Conservation (phyloP, 2,797 vertebrate species). For the Karalla daura region DNA sequence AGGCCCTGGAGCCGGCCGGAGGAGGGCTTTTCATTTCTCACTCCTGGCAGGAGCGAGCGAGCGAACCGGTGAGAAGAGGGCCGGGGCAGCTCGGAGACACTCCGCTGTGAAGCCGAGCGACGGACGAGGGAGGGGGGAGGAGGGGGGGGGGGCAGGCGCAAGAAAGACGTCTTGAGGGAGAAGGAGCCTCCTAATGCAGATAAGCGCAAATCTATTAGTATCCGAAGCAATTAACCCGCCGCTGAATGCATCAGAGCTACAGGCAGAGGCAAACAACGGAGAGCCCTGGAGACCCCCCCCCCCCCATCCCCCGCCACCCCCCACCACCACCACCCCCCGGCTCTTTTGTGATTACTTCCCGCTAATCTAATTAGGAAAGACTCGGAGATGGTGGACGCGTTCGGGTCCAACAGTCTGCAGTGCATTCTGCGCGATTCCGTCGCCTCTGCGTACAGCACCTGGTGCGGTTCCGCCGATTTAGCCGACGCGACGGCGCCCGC, state of each 20-base stretch:
- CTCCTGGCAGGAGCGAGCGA: conserved; percentile 38
- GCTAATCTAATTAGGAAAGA: conserved; percentile 55
- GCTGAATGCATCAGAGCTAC: conserved; percentile 48
- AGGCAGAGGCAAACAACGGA: conserved; percentile 41
- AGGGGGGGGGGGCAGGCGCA: conserved; percentile 48
- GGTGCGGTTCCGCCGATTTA: conserved; percentile 1
- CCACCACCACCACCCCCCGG: too few relatives aligned
- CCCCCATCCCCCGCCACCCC: too few relatives aligned
- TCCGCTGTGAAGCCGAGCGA: conserved; percentile 24
- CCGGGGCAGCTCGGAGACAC: conserved; percentile 9
- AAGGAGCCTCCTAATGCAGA: conserved; percentile 24
- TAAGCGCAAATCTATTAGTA: conserved; percentile 62
- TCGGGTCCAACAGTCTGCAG: too few relatives aligned
- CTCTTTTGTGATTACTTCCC: conserved; percentile 35
- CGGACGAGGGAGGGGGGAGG: conserved; percentile 52
- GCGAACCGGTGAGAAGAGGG: conserved; percentile 4
- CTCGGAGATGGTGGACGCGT: conserved; percentile 25
- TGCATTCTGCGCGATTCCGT: conserved; percentile 20
- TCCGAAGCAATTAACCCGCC: conserved; percentile 67
- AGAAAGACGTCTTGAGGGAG: conserved; percentile 32
- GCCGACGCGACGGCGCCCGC: too few relatives aligned
- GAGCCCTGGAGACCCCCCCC: conserved; percentile 25
- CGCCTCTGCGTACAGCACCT: conserved; percentile 19
- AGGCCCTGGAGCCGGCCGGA: conserved; percentile 44
- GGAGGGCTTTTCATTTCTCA: conserved; percentile 45